A percentile compares a stretch with the other conserved stretches of the same genome.
These are phyloP conservation scores for Cyclura pinguis DNA, from an alignment of 2,797 vertebrate species.

Conservation along the genomic window DNA sequence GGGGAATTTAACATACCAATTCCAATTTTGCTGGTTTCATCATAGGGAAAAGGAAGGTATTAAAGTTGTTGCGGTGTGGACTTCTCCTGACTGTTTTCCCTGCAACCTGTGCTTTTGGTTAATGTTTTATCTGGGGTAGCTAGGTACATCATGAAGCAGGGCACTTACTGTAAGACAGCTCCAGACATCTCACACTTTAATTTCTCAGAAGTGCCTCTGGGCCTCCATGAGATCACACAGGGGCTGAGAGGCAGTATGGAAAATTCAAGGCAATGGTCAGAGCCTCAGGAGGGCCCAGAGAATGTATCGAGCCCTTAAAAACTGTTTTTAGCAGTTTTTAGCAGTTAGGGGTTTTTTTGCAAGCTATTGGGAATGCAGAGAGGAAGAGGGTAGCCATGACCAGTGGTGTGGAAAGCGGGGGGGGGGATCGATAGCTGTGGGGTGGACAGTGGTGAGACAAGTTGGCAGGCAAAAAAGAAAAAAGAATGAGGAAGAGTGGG, in stretches of 20 bases:
- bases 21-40: background rate
- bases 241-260: no score
- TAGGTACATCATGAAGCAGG: background rate
- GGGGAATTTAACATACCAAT: no score
- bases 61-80: background rate
- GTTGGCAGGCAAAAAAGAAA: background rate
- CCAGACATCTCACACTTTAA: background rate
- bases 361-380: no score
- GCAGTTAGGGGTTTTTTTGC: no score
- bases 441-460: background rate
- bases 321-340: no score
- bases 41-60: background rate
- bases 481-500: background rate
- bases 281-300: no score
- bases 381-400: no score
- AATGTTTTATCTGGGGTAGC: background rate
- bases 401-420: no score
- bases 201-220: background rate
- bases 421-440: no score
- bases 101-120: no score
- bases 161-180: background rate
- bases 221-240: background rate
- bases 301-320: no score
- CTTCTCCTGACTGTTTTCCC: background rate
- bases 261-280: no score